Base-by-base conservation (phyloP, 2,797 vertebrate species). In the Tapera naevia region DNA sequence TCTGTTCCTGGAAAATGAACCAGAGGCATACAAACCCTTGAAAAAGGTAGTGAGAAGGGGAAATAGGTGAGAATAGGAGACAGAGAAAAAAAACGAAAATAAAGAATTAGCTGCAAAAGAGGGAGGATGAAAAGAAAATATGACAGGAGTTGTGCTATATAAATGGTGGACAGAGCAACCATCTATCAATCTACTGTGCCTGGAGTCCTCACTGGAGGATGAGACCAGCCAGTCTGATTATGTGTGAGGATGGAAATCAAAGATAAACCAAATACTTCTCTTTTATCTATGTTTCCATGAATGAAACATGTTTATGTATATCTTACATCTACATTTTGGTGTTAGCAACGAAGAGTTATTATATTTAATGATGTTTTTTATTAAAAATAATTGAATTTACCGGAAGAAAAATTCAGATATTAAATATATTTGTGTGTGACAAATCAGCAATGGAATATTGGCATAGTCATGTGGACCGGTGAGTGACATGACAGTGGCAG, bases 101-200 rank as follows among this genome's bases (percentile, higher is more conserved):
- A 69, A 85, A 80, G 33, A 73, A 24, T 33, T 65, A 27, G 12
- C 48, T 86, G 33, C 9, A 5, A 76, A 93, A 71, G 30, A 72
- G 11, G 24, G 46, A 76, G 14, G 27, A 39, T 53, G 32, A 84
- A 64, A 85, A 39, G 5, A 61, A 70, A 73, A 66, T 7, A 19
- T 15, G 22, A 9, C 35, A 64, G 48, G 19, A 65, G 12, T 39
- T 69, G 3, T 67, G 33, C 35, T 65, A 12, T 70, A 24, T 23
- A 60, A 80, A 48, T 50, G 10, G 9, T 1, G 2, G n/a, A 30
- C 25, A 84, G 6, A 37, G 9, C 57, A 71, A 15, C 19, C 5
- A 3, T 78, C 22, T 66, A 3, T 67, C 45, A 56, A 10, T 41
- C 45, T 2, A 1, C 25, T 2, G 0, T 23, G 28, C 8, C 71